Evolutionary conservation across 2,888 invertebrate genomes (phyloP).

Genomic region (Piscicola geometra): DNA sequence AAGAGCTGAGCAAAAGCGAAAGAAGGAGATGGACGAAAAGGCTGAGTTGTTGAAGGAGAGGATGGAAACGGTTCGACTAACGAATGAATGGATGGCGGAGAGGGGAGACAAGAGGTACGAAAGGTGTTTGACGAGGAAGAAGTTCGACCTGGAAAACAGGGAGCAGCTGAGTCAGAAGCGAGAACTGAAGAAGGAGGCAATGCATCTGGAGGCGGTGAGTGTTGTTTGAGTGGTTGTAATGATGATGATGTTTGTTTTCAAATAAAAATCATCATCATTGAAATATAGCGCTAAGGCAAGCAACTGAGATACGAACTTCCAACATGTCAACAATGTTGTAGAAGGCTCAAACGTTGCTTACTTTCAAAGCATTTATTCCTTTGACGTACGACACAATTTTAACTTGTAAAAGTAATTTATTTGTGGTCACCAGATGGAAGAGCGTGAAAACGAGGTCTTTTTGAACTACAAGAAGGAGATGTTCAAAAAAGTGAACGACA

Average conservation of each 20-base stretch:
- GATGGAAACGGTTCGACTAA: neutral
- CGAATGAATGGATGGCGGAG: neutral
- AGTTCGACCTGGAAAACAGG: neutral
- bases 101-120: neutral
- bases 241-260: neutral
- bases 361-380: no score
- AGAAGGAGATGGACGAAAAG: neutral
- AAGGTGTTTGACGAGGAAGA: neutral
- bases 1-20: neutral
- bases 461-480: conserved; percentile 19
- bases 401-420: no score
- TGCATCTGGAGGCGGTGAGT: conserved; percentile 21
- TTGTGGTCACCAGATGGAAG: conserved; percentile 30
- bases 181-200: neutral
- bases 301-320: no score
- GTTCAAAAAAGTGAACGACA: conserved; percentile 1
- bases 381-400: no score
- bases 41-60: neutral
- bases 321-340: no score
- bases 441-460: conserved; percentile 3
- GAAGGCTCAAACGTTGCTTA: no score
- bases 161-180: neutral
- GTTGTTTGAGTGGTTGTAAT: no score
- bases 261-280: neutral
- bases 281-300: no score